Base-by-base conservation (phyloP, 2,888 invertebrate species). In the Bruchidius siliquastri region DNA sequence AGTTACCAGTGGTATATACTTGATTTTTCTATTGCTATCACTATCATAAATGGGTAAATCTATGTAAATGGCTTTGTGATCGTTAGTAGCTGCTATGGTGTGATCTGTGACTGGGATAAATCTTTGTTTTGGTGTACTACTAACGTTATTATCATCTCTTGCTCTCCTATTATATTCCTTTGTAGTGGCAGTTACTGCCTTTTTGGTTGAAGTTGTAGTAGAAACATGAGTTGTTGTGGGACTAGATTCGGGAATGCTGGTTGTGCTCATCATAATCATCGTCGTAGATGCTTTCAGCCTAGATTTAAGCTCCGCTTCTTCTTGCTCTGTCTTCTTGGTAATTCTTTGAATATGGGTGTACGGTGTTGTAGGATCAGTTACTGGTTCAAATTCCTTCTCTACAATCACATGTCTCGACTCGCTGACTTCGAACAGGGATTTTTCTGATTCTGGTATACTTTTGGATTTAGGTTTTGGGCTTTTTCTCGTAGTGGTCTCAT, bases 11-110 rank as follows among this genome's bases (percentile, higher is more conserved):
- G 87, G 87, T 72, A 87, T 87, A 75, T 86, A 87, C 76, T 85
- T 87, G 26, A 81, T 77, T 74, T 79, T 80, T 68, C 49, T 49
- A 18, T 8, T 13, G 49, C 80, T 81, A 30, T 80, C 80, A 71
- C 81, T 82, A 21, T 84, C 86, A 74, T 84, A 86, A 30, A 87
- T 86, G 0, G 87, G 87, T 72, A 87, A 79, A 79, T 86, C 83
- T 66, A 87, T 82, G 73, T 82, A 86, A 76, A 86, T 84, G 49
- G 81, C 82, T 76, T 83, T 84, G n/a, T 77, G 72, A 66, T 74
- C 72, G 67, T 79, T 78, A 70, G 74, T 75, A 67, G 76, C 74
- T 32, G 77, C n/a, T 8, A 13, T 49, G 49, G 49, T 49, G 49
- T 49, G 49, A 49, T 49, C 49, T 49, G 49, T 49, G 49, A 49